Evolutionary conservation across 2,888 invertebrate species (phyloP), one percentile per base, ranked within the genome.

Genomic region (Liposcelis brunnea): DNA sequence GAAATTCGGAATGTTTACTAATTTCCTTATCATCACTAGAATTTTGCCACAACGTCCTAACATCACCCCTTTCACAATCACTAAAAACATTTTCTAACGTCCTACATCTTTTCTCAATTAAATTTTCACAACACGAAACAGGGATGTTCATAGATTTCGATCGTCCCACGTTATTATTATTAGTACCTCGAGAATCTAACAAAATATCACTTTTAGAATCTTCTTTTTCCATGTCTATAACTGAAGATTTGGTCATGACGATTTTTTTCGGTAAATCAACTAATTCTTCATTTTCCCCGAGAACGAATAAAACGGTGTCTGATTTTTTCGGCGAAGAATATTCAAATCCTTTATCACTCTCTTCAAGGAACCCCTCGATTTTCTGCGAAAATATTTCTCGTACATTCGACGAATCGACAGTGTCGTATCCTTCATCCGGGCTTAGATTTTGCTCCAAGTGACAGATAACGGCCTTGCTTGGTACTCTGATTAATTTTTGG

Each of bases 281-380:
- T 33, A 80, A 58, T 53, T 74, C 70, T 51, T 80, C 80, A 55
- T 78, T 70, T 47, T 80, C 80, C 15, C 80, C 80, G 40, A 81
- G 59, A 3, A 80, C 76, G 59, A 81, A 81, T 7, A 80, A 65
- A 0, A 80, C 80, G 26, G 61, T 54, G 49, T 65, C 63, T 49
- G 69, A 59, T 46, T 62, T 62, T 19, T 37, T 42, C 31, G 42
- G 44, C 26, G 43, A 38, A 19, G 36, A 45, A 44, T n/a, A n/a
- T n/a, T n/a, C n/a, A n/a, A 46, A 45, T 10, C 19, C 37, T n/a
- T 42, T 46, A 40, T 47, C 49, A 32, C 31, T 49, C 43, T 49
- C 49, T 38, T 42, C 49, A 15, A 47, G 49, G 37, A 49, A 40
- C 42, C 46, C 44, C 19, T 48, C 16, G 18, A 49, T 45, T 46